phyloP scores from a whole-genome alignment of 2,113 vertebrate genomes.

The Sarotherodon lohbergeri region DNA sequence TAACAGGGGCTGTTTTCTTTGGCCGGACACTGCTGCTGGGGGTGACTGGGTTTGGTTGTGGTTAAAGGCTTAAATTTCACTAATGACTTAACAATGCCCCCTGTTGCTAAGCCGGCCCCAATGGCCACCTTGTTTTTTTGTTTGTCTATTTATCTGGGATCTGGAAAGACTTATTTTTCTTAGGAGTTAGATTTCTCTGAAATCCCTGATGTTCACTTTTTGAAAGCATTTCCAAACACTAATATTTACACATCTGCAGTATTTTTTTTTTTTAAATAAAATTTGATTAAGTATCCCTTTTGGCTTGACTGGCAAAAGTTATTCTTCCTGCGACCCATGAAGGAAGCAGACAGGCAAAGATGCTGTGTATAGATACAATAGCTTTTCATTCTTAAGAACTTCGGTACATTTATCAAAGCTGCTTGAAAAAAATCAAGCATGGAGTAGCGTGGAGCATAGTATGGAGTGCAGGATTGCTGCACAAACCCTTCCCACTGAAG shows the following conservation, averaged over 20 bases:
- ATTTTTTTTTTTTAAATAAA: background rate
- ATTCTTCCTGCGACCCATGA: background rate
- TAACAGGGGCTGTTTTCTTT: conserved; percentile 63
- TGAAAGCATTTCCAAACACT: background rate
- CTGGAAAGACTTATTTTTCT: conserved; percentile 29
- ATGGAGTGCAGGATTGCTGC: background rate
- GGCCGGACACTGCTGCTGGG: conserved; percentile 33
- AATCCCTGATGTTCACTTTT: background rate
- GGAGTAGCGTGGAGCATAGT: background rate
- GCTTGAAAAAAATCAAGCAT: background rate
- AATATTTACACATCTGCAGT: conserved; percentile 31
- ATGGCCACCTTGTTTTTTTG: conserved; percentile 59
- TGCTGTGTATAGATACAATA: background rate
- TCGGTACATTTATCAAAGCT: background rate
- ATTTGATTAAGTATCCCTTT: background rate
- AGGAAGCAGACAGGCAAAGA: background rate
- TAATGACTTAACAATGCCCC: conserved; percentile 75
- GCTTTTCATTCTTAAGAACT: background rate
- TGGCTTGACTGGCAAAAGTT: background rate
- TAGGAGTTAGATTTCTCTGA: background rate
- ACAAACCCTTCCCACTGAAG: background rate
- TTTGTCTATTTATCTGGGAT: conserved; percentile 61
- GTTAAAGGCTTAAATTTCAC: conserved; percentile 70
- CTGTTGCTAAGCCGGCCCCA: conserved; percentile 37
- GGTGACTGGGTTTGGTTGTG: conserved; percentile 17